These are phyloP conservation scores for Synanthedon tipuliformis DNA, from an alignment of 2,888 invertebrate genomes.

Conservation along the genomic window DNA sequence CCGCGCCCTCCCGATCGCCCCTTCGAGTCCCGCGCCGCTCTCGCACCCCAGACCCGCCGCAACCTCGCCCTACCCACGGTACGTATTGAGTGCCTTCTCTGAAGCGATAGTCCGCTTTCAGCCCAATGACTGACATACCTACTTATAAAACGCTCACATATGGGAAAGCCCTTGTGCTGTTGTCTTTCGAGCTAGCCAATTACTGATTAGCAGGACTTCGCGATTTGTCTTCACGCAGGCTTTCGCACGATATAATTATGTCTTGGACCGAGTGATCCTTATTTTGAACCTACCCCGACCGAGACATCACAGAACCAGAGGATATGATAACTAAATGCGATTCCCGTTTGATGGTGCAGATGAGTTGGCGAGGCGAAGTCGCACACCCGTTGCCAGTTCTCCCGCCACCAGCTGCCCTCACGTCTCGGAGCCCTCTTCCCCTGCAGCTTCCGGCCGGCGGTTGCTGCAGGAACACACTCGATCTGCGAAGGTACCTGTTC, in stretches of 20 bases:
- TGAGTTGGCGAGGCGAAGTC: constrained; percentile 11
- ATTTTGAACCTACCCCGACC: no score
- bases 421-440: constrained; percentile 7
- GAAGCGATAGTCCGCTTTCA: no score
- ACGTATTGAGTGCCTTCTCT: neutral
- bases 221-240: no score
- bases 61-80: neutral
- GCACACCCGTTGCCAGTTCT: constrained; percentile 12
- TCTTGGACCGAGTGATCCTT: no score
- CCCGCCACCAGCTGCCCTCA: constrained; percentile 6
- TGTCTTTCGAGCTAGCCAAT: no score
- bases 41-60: constrained; percentile 14
- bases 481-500: constrained; percentile 10
- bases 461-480: neutral
- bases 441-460: neutral
- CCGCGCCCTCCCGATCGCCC: constrained; percentile 8
- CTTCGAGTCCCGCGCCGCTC: constrained; percentile 11
- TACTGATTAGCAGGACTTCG: no score
- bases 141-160: no score
- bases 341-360: neutral
- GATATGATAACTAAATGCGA: no score
- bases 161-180: no score
- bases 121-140: no score
- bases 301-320: no score
- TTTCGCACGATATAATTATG: no score